Base-by-base conservation (phyloP, 2,888 invertebrate genomes). In the Drosophila peninsularis region DNA sequence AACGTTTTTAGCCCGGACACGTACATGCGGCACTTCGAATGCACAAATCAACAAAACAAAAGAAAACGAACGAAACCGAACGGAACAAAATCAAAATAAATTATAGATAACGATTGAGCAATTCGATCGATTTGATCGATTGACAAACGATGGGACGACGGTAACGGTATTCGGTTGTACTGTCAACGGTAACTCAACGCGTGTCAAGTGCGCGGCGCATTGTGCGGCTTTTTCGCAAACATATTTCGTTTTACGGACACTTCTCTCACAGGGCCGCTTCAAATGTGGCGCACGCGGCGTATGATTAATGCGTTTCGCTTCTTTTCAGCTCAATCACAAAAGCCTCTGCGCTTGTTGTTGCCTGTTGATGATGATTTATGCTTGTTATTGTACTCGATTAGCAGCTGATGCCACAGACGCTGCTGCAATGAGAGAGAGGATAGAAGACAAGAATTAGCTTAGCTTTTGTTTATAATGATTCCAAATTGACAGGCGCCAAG, bases 21-120 rank as follows among this genome's bases (percentile, higher is more conserved):
- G 88, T 87, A 91, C 92, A 92, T 92, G 91, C 92, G 92, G 92
- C 90, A 90, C 80, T 69, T 71, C 21, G 36, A 61, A 71, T 61
- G 47, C 39, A 56, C 65, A 44, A 55, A 52, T 17, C 37, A 47
- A 54, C 19, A 45, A 50, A 53, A 27, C n/a, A 24, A 58, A 63
- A 34, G 4, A 6, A 24, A 37, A 27, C 24, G 37, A 52, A 66
- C 62, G 55, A 56, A 56, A 11, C 5, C 9, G 36, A 58, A 56
- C 21, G 30, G 24, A 58, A 53, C 24, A 58, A 61, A 52, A 60
- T n/a, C 24, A 32, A 63, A 66, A 62, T 21, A 36, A 66, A 67
- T 19, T 50, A 36, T 13, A 54, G 62, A 32, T 30, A 53, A 41
- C 37, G 34, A 21, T 52, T 47, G 32, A 2, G 36, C 17, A 45